Base-by-base conservation (phyloP, 2,113 vertebrate species). In the Oryzias woworae region DNA sequence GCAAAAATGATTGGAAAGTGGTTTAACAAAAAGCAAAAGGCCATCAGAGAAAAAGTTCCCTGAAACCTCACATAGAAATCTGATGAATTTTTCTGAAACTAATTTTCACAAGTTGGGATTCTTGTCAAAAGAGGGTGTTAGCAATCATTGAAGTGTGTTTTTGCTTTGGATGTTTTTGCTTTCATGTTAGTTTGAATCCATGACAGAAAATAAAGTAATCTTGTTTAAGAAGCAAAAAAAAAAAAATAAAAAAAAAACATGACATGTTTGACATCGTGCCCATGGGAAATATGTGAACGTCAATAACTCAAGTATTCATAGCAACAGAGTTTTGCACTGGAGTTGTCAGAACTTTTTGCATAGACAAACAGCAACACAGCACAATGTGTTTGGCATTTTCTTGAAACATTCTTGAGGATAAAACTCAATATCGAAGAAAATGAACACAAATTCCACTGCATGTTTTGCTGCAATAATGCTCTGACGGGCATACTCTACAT, bases 401-500 rank as follows among this genome's bases (percentile, higher is more conserved):
- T 15, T 57, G 49, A 62, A 62, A 48, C 6, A 56, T 57, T 63
- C 12, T 71, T 58, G 65, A 73, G 72, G 51, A 60, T 22, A 59
- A 57, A 23, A 60, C 49, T 55, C 3, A 59, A 31, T 53, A 23
- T 20, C 7, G 14, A 58, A 28, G 1, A 15, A 55, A 28, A 54
- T 62, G 44, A 36, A 36, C 10, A 36, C 8, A 12, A 36, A 36
- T 36, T 36, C 36, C 8, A 10, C 36, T 12, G 36, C 36, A 36
- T 36, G 36, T 36, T 36, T 36, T 36, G 31, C 31, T 36, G 31
- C 7, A 8, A 7, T 13, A 31, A n/a, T 36, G 13, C 15, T n/a
- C 57, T 46, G 43, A 44, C 44, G 20, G 49, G 45, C 44, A 53
- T 31, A 3, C 17, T 26, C 42, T 17, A 8, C 17, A 44, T 26